A percentile compares a stretch with the other conserved stretches of the same genome.
These are phyloP conservation scores for Albula goreensis DNA, from an alignment of 2,113 vertebrate genomes.

Conservation along the genomic window DNA sequence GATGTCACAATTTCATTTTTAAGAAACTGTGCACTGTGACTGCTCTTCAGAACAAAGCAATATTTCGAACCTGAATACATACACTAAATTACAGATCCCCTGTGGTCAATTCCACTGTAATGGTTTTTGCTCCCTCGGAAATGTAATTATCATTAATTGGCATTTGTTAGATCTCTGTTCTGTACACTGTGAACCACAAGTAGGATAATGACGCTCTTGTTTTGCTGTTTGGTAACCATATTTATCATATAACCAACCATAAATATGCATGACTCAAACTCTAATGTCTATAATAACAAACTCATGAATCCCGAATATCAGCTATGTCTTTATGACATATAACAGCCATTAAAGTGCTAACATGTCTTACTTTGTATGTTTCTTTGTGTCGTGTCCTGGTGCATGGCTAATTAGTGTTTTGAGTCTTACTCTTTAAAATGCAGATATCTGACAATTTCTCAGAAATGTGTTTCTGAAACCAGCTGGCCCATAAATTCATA, in stretches of 20 bases:
- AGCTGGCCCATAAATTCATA: neutral
- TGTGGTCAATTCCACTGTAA: neutral
- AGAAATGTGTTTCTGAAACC: neutral
- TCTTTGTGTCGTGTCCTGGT: neutral
- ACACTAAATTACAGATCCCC: neutral
- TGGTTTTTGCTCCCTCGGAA: neutral
- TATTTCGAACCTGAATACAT: neutral
- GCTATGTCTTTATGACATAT: neutral
- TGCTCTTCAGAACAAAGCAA: neutral
- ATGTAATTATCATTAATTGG: neutral
- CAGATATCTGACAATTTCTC: neutral
- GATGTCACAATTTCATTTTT: neutral
- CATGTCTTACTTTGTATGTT: neutral
- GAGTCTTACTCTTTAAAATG: neutral
- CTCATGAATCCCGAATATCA: neutral
- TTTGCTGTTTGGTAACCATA: neutral
- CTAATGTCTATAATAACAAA: neutral
- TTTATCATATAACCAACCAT: neutral
- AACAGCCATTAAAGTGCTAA: neutral
- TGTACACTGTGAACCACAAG: neutral
- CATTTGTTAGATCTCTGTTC: neutral
- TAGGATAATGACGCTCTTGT: neutral
- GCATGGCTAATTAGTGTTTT: neutral
- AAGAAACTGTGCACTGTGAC: neutral
- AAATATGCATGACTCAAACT: neutral